Percentiles rank a stretch among this genome's conserved stretches.
Evolutionary conservation across 2,113 vertebrate species (phyloP).

Genomic region (Muntiacus muntjak): DNA sequence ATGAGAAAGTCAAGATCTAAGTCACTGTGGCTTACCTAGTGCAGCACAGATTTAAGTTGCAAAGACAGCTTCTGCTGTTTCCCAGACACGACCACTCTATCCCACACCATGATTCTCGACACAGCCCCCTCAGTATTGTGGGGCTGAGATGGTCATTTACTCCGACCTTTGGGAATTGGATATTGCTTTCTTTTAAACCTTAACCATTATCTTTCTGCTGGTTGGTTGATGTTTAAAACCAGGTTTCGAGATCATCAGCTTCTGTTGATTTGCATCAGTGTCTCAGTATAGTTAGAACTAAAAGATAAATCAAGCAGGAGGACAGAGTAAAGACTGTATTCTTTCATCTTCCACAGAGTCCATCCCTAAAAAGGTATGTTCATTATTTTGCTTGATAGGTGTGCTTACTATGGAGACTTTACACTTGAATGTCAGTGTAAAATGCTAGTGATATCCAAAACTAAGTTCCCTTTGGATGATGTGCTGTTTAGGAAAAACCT

Average conservation of each 20-base stretch:
- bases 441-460: not conserved
- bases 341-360: not conserved
- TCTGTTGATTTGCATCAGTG: not conserved
- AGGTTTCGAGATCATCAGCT: not conserved
- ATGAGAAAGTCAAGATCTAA: not conserved
- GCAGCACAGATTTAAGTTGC: not conserved
- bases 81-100: not conserved
- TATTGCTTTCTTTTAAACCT: not conserved
- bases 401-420: not conserved
- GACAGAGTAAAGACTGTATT: not conserved
- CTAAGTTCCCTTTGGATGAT: not conserved
- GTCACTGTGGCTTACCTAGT: not conserved
- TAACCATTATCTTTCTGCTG: not conserved
- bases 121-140: not conserved
- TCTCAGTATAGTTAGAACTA: not conserved
- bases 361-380: not conserved
- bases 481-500: not conserved
- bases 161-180: not conserved
- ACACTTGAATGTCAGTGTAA: not conserved
- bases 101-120: not conserved
- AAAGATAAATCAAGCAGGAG: not conserved
- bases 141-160: not conserved
- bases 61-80: not conserved
- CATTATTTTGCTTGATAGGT: slow-evolving; percentile 7
- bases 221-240: not conserved